Conservation (phyloP, 2,113 vertebrate species). For the Cyprinodon tularosa region DNA sequence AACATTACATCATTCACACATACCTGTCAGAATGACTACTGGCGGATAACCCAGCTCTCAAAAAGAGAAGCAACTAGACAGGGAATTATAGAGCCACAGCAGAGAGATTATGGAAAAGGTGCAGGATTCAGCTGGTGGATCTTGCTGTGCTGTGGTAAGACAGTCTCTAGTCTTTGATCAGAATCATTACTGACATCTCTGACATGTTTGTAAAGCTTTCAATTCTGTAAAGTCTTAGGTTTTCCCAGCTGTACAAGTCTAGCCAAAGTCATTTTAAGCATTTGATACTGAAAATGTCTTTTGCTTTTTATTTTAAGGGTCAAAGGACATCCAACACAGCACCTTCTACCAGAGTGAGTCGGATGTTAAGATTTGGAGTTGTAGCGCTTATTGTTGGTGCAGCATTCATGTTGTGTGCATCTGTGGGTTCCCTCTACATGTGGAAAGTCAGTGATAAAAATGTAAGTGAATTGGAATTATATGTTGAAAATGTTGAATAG, state of each 20-base stretch:
- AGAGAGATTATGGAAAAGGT: slow-evolving; percentile 80
- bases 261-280: not conserved
- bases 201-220: slow-evolving; percentile 15
- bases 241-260: not conserved
- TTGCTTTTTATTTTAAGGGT: slow-evolving; percentile 65
- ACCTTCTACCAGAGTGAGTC: slow-evolving; percentile 68
- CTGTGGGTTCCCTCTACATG: slow-evolving; percentile 88
- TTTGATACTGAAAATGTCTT: slow-evolving; percentile 12
- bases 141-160: slow-evolving; percentile 85
- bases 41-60: slow-evolving; percentile 35
- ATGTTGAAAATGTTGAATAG: not conserved
- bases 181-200: slow-evolving; percentile 28
- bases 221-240: not conserved
- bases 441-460: slow-evolving; percentile 88
- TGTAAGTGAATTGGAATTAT: slow-evolving; percentile 73
- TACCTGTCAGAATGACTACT: slow-evolving; percentile 29
- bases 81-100: slow-evolving; percentile 62
- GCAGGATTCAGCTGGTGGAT: slow-evolving; percentile 78
- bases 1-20: slow-evolving; percentile 67
- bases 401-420: slow-evolving; percentile 86
- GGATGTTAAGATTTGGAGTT: slow-evolving; percentile 84
- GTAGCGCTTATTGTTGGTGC: slow-evolving; percentile 84
- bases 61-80: slow-evolving; percentile 26
- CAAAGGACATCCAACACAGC: slow-evolving; percentile 67
- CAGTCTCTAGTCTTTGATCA: slow-evolving; percentile 26